Conservation (phyloP, 2,888 invertebrate genomes). For the Agrypnus murinus region DNA sequence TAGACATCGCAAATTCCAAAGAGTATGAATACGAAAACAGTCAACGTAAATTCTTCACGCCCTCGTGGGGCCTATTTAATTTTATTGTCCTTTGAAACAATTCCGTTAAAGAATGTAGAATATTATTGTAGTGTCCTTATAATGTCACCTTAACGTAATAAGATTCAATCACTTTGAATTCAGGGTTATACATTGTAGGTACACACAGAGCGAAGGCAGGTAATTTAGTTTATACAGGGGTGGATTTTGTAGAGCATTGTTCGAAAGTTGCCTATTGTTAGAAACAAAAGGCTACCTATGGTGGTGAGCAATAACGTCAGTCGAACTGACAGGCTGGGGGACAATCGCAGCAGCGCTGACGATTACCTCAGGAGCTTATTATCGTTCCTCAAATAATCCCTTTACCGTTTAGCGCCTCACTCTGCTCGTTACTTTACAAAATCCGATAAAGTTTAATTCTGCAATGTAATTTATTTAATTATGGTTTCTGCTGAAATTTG, state of each 20-base stretch:
- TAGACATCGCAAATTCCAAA: no score
- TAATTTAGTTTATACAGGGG: constrained; percentile 48
- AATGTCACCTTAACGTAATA: constrained; percentile 32
- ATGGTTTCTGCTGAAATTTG: constrained; percentile 47
- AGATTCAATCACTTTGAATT: constrained; percentile 36
- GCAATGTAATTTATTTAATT: constrained; percentile 51
- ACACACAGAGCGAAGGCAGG: constrained; percentile 29
- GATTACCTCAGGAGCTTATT: constrained; percentile 56
- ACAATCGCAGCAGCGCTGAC: constrained; percentile 51
- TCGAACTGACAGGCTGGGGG: constrained; percentile 51
- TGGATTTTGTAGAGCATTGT: constrained; percentile 47
- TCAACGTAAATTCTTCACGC: no score
- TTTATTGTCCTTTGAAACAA: constrained; percentile 20
- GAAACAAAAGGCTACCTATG: constrained; percentile 46
- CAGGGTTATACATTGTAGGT: constrained; percentile 38
- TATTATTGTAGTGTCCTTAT: constrained; percentile 24
- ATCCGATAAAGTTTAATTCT: constrained; percentile 52
- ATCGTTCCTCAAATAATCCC: constrained; percentile 55
- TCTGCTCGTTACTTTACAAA: constrained; percentile 47
- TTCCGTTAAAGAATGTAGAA: background rate
- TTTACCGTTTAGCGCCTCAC: constrained; percentile 50
- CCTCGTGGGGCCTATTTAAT: background rate
- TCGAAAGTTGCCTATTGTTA: constrained; percentile 44
- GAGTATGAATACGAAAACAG: no score
- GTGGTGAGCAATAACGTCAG: constrained; percentile 51